Percentiles rank a stretch among this genome's conserved stretches.
Evolutionary conservation across 2,888 invertebrate species (phyloP).

Genomic region (Osmoderma eremita): DNA sequence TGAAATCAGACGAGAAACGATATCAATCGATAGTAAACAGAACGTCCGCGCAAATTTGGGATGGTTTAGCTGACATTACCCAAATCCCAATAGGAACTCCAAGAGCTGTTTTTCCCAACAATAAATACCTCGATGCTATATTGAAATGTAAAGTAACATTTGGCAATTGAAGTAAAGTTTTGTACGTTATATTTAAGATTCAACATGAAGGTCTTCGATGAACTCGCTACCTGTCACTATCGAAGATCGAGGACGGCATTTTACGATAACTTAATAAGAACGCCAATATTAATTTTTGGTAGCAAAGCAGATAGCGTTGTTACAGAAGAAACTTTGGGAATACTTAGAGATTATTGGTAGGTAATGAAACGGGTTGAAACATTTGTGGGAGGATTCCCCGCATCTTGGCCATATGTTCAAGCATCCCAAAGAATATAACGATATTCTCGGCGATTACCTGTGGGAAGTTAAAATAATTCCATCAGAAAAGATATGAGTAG

Average conservation of each 20-base stretch:
- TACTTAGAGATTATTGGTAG: slow-evolving; percentile 79
- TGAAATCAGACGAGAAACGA: slow-evolving; percentile 65
- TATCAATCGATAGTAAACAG: slow-evolving; percentile 74
- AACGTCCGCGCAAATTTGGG: slow-evolving; percentile 87
- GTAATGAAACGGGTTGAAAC: slow-evolving; percentile 79
- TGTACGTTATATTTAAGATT: slow-evolving; percentile 61
- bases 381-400: slow-evolving; percentile 73
- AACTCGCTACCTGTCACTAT: slow-evolving; percentile 86
- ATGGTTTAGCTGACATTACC: slow-evolving; percentile 83
- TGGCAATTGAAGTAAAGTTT: background rate
- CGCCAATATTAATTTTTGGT: slow-evolving; percentile 72
- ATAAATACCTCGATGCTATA: slow-evolving; percentile 74
- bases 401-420: slow-evolving; percentile 75
- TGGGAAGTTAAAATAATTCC: slow-evolving; percentile 49
- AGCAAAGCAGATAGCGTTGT: slow-evolving; percentile 83
- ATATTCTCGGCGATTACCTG: slow-evolving; percentile 69
- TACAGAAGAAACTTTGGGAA: slow-evolving; percentile 75
- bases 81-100: slow-evolving; percentile 76
- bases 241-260: slow-evolving; percentile 83
- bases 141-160: slow-evolving; percentile 68
- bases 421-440: slow-evolving; percentile 72
- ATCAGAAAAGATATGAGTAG: background rate
- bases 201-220: slow-evolving; percentile 85
- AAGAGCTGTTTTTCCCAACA: slow-evolving; percentile 78
- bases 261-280: slow-evolving; percentile 78